Conservation (phyloP, 2,888 invertebrate species). For the Ceriagrion tenellum region DNA sequence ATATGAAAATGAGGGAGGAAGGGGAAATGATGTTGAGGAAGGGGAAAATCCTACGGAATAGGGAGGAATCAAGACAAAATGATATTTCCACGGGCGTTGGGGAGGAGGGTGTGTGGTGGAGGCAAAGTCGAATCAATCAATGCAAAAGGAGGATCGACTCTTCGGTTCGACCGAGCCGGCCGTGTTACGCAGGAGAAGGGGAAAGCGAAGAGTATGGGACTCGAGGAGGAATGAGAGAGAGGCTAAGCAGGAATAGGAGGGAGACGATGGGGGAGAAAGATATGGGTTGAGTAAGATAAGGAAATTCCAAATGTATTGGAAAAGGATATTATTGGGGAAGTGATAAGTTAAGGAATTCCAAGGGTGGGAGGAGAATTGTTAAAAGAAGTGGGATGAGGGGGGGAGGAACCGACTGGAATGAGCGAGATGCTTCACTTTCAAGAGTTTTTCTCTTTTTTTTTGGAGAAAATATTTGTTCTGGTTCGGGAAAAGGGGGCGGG, state of each 20-base stretch:
- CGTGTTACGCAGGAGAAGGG: background rate
- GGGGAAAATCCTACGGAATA: background rate
- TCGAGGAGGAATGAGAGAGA: too few species aligned
- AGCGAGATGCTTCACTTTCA: background rate
- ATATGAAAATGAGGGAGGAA: constrained; percentile 23
- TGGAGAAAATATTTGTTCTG: constrained; percentile 15
- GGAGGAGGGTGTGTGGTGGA: background rate
- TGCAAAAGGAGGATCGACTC: background rate
- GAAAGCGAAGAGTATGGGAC: background rate
- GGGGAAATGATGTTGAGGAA: too few species aligned
- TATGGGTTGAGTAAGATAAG: background rate
- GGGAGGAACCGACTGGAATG: too few species aligned
- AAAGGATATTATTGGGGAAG: constrained; percentile 36
- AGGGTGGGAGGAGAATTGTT: background rate
- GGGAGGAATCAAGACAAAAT: constrained; percentile 18
- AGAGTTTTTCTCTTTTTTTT: background rate
- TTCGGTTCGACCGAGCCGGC: background rate
- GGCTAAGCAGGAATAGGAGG: too few species aligned
- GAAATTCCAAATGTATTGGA: constrained; percentile 46
- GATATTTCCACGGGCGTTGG: background rate
- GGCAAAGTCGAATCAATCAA: constrained; percentile 29
- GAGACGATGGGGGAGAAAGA: background rate
- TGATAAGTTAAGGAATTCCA: constrained; percentile 1
- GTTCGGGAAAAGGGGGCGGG: background rate
- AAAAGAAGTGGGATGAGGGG: background rate